Base-by-base conservation (phyloP, 2,888 invertebrate species). In the Orthosia gracilis region DNA sequence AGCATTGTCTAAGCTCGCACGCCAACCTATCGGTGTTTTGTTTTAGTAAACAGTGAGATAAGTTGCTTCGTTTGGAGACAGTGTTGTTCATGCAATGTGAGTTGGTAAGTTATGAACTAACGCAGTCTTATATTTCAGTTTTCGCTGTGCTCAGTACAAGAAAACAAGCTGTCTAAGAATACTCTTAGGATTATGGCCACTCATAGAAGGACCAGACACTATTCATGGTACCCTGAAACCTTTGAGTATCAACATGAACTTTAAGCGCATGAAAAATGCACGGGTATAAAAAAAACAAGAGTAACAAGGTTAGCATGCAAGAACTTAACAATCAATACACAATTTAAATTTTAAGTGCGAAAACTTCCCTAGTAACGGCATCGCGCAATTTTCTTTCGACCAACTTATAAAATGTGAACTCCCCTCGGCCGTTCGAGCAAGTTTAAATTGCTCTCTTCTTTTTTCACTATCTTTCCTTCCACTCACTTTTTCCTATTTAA, bases 401-500 rank as follows among this genome's bases (percentile, higher is more conserved):
- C 85, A 94, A 94, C 93, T 96, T 95, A 92, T 94, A 94, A 95
- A 94, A 93, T 90, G 91, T 90, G 89, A 87, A 92, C 91, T 90
- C 91, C 91, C 92, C 90, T 89, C 89, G 86, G 88, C 87, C 89
- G 87, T 89, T 86, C 69, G 92, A 87, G 90, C 93, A 96, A 96
- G 93, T 96, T 96, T 94, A 94, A 96, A 95, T 95, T 96, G 94
- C 91, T 91, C 89, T 89, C 90, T 89, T 89, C 91, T 94, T 95
- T 95, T 96, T 96, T 95, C 95, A 96, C 96, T 96, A 96, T 95
- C 95, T 94, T 90, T 89, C 90, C 89, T 88, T 91, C 91, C 93
- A 93, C 92, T 93, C 93, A 94, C 93, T 95, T 95, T 95, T 95
- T 95, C 94, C 94, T 94, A 95, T 96, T 95, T 95, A 95, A 96